These are phyloP conservation scores for Sylvia atricapilla DNA, from an alignment of 2,113 vertebrate genomes.

Conservation along the genomic window DNA sequence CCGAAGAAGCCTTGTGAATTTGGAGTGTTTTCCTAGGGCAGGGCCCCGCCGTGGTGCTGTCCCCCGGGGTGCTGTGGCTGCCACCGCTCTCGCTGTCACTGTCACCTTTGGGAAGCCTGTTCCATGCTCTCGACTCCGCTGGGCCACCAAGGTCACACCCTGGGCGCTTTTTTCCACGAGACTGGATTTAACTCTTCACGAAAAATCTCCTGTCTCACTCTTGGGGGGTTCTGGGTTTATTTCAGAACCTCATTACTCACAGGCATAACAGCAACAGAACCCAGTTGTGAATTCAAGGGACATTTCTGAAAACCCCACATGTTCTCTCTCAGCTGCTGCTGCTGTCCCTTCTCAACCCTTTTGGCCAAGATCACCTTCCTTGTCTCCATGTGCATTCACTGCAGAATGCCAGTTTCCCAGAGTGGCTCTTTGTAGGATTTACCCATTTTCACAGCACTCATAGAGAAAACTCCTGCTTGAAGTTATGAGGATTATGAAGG, in stretches of 20 bases:
- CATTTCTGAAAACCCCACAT: neutral
- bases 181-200: neutral
- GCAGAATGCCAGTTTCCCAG: neutral
- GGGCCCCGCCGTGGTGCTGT: rapidly evolving
- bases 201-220: neutral
- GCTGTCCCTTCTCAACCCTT: neutral
- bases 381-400: neutral
- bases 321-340: neutral
- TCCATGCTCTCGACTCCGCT: neutral
- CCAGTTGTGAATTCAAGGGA: neutral
- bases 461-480: neutral
- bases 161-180: neutral
- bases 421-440: neutral
- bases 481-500: neutral
- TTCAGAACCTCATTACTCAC: neutral
- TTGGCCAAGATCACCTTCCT: neutral
- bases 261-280: rapidly evolving
- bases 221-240: neutral
- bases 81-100: neutral
- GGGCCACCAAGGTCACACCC: neutral
- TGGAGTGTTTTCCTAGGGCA: rapidly evolving
- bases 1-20: neutral
- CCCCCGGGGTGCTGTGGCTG: neutral
- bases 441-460: neutral
- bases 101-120: neutral